Evolutionary conservation across 2,888 invertebrate species (phyloP).

Genomic region (Ochropacha duplaris): DNA sequence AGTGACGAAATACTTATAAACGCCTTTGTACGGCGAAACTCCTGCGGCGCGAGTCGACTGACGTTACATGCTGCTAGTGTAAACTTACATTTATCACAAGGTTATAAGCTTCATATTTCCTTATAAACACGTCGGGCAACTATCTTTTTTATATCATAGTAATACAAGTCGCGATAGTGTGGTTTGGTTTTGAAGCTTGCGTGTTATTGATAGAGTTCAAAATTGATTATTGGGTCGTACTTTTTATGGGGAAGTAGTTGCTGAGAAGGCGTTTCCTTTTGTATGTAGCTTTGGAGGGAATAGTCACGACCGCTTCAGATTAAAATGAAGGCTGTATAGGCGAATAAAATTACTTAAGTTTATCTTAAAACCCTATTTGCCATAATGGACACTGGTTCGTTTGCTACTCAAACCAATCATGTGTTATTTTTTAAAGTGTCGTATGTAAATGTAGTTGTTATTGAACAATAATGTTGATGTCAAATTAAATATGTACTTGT

Average conservation of each 20-base stretch:
- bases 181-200: conserved; percentile 28
- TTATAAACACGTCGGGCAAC: conserved; percentile 25
- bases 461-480: background rate
- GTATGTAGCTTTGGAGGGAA: conserved; percentile 46
- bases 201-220: conserved; percentile 30
- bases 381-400: background rate
- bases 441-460: too few species aligned
- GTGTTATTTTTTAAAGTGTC: too few species aligned
- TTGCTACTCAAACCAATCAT: background rate
- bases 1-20: conserved; percentile 67
- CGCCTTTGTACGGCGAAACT: conserved; percentile 56
- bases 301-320: conserved; percentile 57
- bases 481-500: background rate
- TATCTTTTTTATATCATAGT: conserved; percentile 39
- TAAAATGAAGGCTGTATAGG: conserved; percentile 30
- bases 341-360: background rate
- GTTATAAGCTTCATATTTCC: conserved; percentile 36
- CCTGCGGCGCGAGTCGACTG: conserved; percentile 50
- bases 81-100: conserved; percentile 37
- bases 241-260: conserved; percentile 49
- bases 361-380: background rate
- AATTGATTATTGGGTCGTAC: conserved; percentile 22
- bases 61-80: conserved; percentile 14
- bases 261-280: conserved; percentile 69
- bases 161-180: conserved; percentile 25